Evolutionary conservation across 2,888 invertebrate species (phyloP), one percentile per base, ranked within the genome.

Genomic region (Drosophila siamana): DNA sequence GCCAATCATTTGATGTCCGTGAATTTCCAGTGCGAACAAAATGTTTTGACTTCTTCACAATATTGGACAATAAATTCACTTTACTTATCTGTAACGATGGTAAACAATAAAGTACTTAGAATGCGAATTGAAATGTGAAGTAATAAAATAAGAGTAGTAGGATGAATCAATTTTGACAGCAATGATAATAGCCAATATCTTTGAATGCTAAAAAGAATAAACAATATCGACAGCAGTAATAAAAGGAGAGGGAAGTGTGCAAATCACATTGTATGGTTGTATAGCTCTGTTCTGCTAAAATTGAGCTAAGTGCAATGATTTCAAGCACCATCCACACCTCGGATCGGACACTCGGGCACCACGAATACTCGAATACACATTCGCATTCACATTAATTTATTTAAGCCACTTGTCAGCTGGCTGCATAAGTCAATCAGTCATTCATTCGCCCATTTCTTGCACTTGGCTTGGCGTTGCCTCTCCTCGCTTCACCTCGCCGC

Each of bases 1-100:
- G 84, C 92, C 92, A 84, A 92, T 92, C 92, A 92, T 91, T 88
- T 78, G 87, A 64, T 85, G 81, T 63, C 68, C 69, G 55, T 80
- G 64, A 69, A 82, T 88, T 86, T 86, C 81, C 81, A 82, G 88
- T 60, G 33, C 74, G 74, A 61, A 9, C 38, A 19, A 48, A 56
- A 9, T 46, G 51, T 0, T 33, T n/a, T n/a, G n/a, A 16, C 13
- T 59, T 16, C 28, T 48, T 36, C 43, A 5, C 43, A 38, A 47
- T 24, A 19, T 11, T 3, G 28, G 4, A 24, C 13, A 22, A 28
- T 36, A 8, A 9, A 11, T 19, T 0, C 5, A 7, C 33, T n/a
- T 9, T 51, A 22, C 1, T 30, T 13, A 51, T n/a, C 71, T 74
- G 30, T 22, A 44, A 43, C 4, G 8, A 44, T 5, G 13, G 13